Percentiles rank a stretch among this genome's conserved stretches.
Evolutionary conservation across 1,140 invertebrate genomes (phyloP).

Genomic region (Monochamus saltuarius): DNA sequence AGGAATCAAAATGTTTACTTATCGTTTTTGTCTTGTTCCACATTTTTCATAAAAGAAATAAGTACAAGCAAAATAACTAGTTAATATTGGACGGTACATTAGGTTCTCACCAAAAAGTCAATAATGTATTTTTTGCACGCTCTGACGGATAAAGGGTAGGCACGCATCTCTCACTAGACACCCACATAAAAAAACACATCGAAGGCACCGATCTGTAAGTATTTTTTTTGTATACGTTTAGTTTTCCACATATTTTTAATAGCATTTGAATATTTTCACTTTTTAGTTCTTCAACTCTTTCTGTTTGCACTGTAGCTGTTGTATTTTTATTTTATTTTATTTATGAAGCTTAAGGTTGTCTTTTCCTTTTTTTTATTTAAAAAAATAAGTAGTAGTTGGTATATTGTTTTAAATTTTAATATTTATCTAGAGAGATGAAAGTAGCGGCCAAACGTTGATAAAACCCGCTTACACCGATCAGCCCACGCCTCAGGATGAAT

Average conservation of each 20-base stretch:
- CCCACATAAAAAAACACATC: slow-evolving; percentile 66
- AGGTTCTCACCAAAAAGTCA: slow-evolving; percentile 1
- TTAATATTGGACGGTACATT: too few relatives aligned
- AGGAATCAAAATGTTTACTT: too few relatives aligned
- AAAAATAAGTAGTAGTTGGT: not conserved
- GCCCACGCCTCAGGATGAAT: slow-evolving; percentile 27
- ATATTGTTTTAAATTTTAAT: not conserved
- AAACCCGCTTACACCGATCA: slow-evolving; percentile 29
- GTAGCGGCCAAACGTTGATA: slow-evolving; percentile 32
- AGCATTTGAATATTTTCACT: not conserved
- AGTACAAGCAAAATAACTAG: too few relatives aligned
- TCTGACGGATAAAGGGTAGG: slow-evolving; percentile 58
- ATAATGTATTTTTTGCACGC: slow-evolving; percentile 43
- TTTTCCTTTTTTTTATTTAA: slow-evolving; percentile 8
- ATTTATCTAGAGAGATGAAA: slow-evolving; percentile 40
- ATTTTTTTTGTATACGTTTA: slow-evolving; percentile 4
- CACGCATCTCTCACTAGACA: slow-evolving; percentile 72
- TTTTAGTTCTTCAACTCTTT: slow-evolving; percentile 9
- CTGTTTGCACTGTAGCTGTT: slow-evolving; percentile 12
- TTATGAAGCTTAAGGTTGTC: too few relatives aligned
- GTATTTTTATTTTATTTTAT: not conserved
- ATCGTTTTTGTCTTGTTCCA: too few relatives aligned
- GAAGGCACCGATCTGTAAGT: slow-evolving; percentile 75
- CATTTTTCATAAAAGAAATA: not conserved
- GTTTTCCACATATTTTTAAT: too few relatives aligned